phyloP scores from a whole-genome alignment of 2,113 vertebrate species.

The Xerus inauris region DNA sequence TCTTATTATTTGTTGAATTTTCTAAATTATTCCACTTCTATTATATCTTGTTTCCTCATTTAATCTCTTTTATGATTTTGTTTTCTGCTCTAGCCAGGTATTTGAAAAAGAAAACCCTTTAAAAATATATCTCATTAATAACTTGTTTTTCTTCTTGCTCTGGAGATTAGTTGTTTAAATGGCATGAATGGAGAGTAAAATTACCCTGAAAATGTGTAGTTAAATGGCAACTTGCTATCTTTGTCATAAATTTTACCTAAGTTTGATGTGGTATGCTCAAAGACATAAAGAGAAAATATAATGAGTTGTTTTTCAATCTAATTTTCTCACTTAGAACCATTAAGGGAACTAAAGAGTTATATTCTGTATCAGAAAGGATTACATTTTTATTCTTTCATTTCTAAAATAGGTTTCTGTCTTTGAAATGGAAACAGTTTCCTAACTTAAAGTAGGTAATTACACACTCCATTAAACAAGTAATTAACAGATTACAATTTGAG shows the following conservation, averaged over 20 bases:
- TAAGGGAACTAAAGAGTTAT: constrained; percentile 81
- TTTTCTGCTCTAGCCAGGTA: neutral
- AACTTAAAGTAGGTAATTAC: constrained; percentile 92
- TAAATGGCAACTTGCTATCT: constrained; percentile 57
- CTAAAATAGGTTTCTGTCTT: constrained; percentile 85
- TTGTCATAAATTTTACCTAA: constrained; percentile 56
- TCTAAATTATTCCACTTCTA: neutral
- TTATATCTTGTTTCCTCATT: neutral
- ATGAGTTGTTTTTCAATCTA: constrained; percentile 79
- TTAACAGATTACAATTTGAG: constrained; percentile 90
- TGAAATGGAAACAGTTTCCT: constrained; percentile 89
- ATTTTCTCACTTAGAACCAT: constrained; percentile 80
- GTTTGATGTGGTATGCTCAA: constrained; percentile 50
- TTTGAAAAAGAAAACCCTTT: constrained; percentile 44
- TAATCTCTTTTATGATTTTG: neutral
- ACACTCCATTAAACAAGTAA: constrained; percentile 93
- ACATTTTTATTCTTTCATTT: constrained; percentile 87
- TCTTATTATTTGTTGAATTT: neutral
- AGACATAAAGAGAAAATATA: constrained; percentile 68
- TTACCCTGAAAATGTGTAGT: constrained; percentile 14
- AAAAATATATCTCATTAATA: constrained; percentile 37
- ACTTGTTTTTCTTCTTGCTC: neutral
- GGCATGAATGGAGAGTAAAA: constrained; percentile 46
- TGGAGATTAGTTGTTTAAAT: constrained; percentile 47
- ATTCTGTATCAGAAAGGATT: constrained; percentile 83